Percentiles rank a stretch among this genome's conserved stretches.
phyloP scores from a whole-genome alignment of 2,888 invertebrate genomes.

The Nymphalis polychloros region DNA sequence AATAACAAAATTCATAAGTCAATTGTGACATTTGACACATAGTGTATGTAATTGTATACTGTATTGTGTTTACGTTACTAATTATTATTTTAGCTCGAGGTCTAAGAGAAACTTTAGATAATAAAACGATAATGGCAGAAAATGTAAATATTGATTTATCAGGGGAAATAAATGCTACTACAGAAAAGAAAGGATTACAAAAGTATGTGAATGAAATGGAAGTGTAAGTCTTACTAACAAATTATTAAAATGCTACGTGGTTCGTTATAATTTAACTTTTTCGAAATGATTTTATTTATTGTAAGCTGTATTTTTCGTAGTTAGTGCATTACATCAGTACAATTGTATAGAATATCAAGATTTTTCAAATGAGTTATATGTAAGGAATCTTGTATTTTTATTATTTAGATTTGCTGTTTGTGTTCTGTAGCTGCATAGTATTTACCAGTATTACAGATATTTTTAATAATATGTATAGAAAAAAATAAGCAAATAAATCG shows the following conservation, averaged over 20 bases:
- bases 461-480: too few relatives aligned
- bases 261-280: constrained; percentile 26
- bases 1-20: background rate
- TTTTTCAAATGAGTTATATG: too few relatives aligned
- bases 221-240: constrained; percentile 63
- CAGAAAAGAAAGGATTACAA: constrained; percentile 74
- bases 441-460: too few relatives aligned
- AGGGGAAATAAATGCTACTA: constrained; percentile 72
- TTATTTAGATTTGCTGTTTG: too few relatives aligned
- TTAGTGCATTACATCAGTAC: too few relatives aligned
- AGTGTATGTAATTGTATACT: background rate
- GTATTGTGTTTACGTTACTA: constrained; percentile 21
- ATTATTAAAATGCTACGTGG: constrained; percentile 51
- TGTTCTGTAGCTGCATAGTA: too few relatives aligned
- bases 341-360: too few relatives aligned
- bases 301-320: background rate
- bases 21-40: too few relatives aligned
- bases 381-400: too few relatives aligned
- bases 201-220: constrained; percentile 80
- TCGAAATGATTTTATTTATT: background rate
- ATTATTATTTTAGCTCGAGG: background rate
- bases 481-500: too few relatives aligned
- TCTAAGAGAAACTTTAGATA: background rate
- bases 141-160: constrained; percentile 75
- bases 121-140: constrained; percentile 64